Evolutionary conservation across 2,113 vertebrate genomes (phyloP), one percentile per base, ranked within the genome.

Genomic region (Apodemus speciosus): DNA sequence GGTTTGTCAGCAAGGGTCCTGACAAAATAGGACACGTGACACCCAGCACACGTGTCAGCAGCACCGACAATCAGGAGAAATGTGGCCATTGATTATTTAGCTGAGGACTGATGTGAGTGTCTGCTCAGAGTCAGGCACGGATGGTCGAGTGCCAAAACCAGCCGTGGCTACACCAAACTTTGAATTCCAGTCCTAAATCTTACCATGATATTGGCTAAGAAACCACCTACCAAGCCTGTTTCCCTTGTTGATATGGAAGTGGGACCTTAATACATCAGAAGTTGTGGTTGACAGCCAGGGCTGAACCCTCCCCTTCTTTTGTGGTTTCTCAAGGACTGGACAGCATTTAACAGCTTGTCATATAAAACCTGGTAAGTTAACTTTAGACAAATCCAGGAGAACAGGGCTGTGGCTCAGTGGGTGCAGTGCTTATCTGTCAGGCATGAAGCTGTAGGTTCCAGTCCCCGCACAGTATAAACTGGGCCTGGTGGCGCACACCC

Each of bases 211-310:
- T 43, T 71, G 32, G 32, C 11, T 75, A 66, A 35, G 6, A 49
- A 4, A 7, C 14, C 11, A 2, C 11, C 27, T 1, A 10, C 30
- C 46, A n/a, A 88, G 35, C 58, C 56, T 93, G 38, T 66, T 80
- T 77, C 77, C 46, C 46, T 53, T 68, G 53, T 83, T 38, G 25
- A 0, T 30, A 23, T 49, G 83, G 43, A 60, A 18, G 38, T 15
- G 30, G 18, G 20, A 20, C 40, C 51, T n/a, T 49, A 75, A 56
- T 38, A 60, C 51, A 77, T 51, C 9, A 43, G 79, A 43, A 11
- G 3, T 38, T 32, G 27, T 75, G 49, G 56, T 4, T 4, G 6
- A 30, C 51, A 15, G 20, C 32, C 0, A 0, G 0, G 11, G 9
- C 46, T 25, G 56, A 15, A 88, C 6, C 10, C 38, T 40, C 1